Evolutionary conservation across 2,888 invertebrate species (phyloP).

Genomic region (Acanthococcus lagerstroemiae): DNA sequence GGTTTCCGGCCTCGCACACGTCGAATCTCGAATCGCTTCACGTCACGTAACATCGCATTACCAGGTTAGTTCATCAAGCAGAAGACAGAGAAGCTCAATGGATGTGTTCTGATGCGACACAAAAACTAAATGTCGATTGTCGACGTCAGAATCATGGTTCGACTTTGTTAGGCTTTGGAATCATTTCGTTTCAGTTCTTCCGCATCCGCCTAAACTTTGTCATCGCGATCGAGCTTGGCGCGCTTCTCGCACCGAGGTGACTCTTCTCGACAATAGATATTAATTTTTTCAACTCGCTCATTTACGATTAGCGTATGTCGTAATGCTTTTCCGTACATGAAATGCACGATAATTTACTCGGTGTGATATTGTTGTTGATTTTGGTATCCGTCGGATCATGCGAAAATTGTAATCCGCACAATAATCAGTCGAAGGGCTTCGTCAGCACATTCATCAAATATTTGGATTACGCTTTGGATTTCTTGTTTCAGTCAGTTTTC

Average conservation of each 20-base stretch:
- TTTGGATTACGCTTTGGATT: slow-evolving; percentile 14
- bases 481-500: slow-evolving; percentile 9
- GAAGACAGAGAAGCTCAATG: background rate
- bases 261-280: no score
- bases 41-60: background rate
- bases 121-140: no score
- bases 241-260: no score
- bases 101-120: background rate
- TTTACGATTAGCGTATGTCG: no score
- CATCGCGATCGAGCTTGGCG: no score
- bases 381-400: background rate
- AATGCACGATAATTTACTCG: background rate
- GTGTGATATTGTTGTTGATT: background rate
- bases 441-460: slow-evolving; percentile 17
- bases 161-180: no score
- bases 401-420: background rate
- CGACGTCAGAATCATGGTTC: no score
- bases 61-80: background rate
- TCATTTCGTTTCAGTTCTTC: no score
- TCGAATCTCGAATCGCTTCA: background rate
- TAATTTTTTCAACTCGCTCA: no score
- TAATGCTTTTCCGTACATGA: background rate
- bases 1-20: background rate
- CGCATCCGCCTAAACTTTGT: no score
- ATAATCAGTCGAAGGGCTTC: background rate